These are phyloP conservation scores for Megathymus violae DNA, from an alignment of 1,140 invertebrate genomes.

Conservation along the genomic window DNA sequence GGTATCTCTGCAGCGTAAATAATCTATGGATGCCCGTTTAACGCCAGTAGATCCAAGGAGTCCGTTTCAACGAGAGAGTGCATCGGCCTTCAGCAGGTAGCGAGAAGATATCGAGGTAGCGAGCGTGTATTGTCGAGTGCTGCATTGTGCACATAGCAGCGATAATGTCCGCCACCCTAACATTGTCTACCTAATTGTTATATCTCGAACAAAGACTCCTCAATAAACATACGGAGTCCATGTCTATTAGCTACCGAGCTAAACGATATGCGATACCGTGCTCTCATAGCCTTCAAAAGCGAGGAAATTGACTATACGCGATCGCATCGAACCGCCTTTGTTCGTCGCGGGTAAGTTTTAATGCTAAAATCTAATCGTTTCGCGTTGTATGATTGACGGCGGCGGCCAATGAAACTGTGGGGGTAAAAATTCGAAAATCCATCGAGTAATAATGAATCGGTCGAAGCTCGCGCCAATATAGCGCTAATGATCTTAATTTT, in stretches of 20 bases:
- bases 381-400: conserved; percentile 56
- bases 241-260: conserved; percentile 71
- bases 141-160: conserved; percentile 65
- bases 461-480: conserved; percentile 60
- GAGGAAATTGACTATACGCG: conserved; percentile 60
- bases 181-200: conserved; percentile 80
- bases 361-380: conserved; percentile 53
- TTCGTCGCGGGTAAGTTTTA: conserved; percentile 45
- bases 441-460: conserved; percentile 69
- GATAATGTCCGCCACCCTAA: conserved; percentile 69
- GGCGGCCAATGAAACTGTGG: conserved; percentile 48
- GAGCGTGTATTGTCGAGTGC: conserved; percentile 69
- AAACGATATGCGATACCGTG: no score
- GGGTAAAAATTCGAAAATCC: conserved; percentile 63
- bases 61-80: conserved; percentile 70
- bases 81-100: conserved; percentile 70
- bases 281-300: conserved; percentile 68
- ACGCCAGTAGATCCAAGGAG: conserved; percentile 53
- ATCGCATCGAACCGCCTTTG: conserved; percentile 57
- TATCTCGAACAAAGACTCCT: conserved; percentile 67
- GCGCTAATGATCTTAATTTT: conserved; percentile 80
- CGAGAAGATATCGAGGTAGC: conserved; percentile 80
- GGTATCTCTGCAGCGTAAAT: neutral
- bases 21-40: conserved; percentile 47
- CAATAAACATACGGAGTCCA: conserved; percentile 63